Percentiles rank a stretch among this genome's conserved stretches.
These are phyloP conservation scores for Delphinapterus leucas DNA, from an alignment of 2,113 vertebrate genomes.

Conservation along the genomic window DNA sequence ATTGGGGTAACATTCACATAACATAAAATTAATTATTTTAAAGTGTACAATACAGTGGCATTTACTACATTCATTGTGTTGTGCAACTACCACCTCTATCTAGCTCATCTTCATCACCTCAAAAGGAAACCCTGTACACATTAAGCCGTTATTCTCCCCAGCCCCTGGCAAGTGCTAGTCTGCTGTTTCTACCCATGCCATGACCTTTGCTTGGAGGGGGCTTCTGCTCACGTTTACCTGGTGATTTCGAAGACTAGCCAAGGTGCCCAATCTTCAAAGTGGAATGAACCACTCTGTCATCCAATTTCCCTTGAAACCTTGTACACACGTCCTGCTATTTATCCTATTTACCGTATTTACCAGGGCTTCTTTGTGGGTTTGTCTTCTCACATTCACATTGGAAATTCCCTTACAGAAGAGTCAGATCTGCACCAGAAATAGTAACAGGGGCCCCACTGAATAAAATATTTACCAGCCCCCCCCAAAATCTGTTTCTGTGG, in stretches of 20 bases:
- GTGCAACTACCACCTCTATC: background rate
- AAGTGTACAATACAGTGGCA: background rate
- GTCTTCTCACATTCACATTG: background rate
- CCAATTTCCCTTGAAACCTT: background rate
- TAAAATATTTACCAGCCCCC: background rate
- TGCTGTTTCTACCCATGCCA: background rate
- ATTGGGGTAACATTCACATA: background rate
- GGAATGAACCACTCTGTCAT: background rate
- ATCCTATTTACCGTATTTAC: background rate
- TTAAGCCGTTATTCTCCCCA: background rate
- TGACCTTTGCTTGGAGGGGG: background rate
- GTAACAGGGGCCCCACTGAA: background rate
- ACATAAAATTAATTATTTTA: background rate
- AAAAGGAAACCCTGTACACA: background rate
- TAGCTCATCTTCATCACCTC: background rate
- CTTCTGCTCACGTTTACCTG: background rate
- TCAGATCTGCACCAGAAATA: background rate
- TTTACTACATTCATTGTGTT: background rate
- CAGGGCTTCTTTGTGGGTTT: background rate
- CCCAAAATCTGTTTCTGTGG: background rate
- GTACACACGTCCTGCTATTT: background rate
- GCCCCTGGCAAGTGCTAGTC: background rate
- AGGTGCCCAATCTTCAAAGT: background rate
- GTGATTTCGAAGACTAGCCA: slow-evolving; percentile 20
- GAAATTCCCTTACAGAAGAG: background rate